phyloP scores from a whole-genome alignment of 2,797 vertebrate species.

The Coluber constrictor region DNA sequence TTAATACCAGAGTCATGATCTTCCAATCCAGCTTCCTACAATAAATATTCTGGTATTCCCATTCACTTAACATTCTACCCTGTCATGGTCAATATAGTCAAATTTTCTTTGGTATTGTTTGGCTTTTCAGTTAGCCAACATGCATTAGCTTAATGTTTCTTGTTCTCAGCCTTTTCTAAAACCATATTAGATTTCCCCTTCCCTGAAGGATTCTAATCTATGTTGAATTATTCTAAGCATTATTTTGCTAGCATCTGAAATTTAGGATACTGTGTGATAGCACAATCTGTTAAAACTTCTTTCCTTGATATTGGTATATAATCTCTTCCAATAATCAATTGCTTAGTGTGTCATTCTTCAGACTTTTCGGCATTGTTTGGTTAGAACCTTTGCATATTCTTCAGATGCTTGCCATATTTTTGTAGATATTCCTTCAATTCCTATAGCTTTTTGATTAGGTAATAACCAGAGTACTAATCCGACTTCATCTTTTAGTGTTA shows the following conservation, averaged over 20 bases:
- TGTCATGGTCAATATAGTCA: no score
- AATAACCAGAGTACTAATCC: neutral
- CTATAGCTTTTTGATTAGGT: neutral
- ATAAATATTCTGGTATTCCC: no score
- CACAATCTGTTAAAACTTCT: neutral
- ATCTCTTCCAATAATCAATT: neutral
- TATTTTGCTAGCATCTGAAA: neutral
- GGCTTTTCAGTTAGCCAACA: no score
- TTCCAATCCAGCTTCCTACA: no score
- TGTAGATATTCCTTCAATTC: neutral
- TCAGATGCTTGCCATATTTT: neutral
- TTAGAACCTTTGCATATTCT: neutral
- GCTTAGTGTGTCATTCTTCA: neutral
- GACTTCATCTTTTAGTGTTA: neutral
- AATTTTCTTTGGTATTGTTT: no score
- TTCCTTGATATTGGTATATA: neutral
- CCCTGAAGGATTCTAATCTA: neutral
- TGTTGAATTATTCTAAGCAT: neutral
- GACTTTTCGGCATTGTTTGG: neutral
- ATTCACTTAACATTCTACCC: no score
- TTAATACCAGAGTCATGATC: no score
- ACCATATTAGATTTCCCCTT: neutral
- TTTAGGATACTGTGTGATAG: neutral
- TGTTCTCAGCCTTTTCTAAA: neutral
- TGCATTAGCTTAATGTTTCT: neutral